Evolutionary conservation across 2,888 invertebrate genomes (phyloP).

Genomic region (Drosophila quasianomalipes): DNA sequence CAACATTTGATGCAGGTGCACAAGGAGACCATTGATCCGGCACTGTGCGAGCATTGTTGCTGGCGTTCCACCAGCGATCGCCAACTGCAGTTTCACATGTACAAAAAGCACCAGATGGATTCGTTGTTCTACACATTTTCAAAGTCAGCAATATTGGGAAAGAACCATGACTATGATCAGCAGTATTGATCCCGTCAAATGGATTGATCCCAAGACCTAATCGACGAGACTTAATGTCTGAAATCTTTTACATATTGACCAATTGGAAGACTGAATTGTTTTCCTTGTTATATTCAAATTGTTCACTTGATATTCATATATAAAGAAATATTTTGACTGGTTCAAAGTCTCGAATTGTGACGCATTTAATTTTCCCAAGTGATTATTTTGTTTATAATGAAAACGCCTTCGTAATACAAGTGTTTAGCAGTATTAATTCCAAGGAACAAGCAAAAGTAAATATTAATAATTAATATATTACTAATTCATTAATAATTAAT

Average conservation of each 20-base stretch:
- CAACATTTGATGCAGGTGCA: constrained; percentile 12
- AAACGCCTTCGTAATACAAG: background rate
- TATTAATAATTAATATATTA: too few species aligned
- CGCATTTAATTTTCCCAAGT: background rate
- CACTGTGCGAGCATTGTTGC: constrained; percentile 23
- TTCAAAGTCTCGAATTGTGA: background rate
- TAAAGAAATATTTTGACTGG: background rate
- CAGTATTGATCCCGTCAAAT: background rate
- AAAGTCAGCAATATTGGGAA: background rate
- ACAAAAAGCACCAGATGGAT: constrained; percentile 14
- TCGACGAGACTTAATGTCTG: background rate
- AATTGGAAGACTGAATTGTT: background rate
- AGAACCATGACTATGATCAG: background rate
- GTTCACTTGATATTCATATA: background rate
- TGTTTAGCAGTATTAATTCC: background rate
- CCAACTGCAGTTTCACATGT: constrained; percentile 17
- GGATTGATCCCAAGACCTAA: background rate
- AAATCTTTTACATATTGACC: background rate
- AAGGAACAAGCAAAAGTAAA: background rate
- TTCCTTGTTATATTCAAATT: background rate
- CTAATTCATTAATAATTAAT: too few species aligned
- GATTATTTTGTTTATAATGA: background rate
- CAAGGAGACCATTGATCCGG: constrained; percentile 10
- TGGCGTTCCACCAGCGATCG: constrained; percentile 12
- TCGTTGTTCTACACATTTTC: constrained; percentile 17